A percentile compares a stretch with the other conserved stretches of the same genome.
Evolutionary conservation across 2,113 vertebrate species (phyloP).

Genomic region (Pachycephala philippinensis): DNA sequence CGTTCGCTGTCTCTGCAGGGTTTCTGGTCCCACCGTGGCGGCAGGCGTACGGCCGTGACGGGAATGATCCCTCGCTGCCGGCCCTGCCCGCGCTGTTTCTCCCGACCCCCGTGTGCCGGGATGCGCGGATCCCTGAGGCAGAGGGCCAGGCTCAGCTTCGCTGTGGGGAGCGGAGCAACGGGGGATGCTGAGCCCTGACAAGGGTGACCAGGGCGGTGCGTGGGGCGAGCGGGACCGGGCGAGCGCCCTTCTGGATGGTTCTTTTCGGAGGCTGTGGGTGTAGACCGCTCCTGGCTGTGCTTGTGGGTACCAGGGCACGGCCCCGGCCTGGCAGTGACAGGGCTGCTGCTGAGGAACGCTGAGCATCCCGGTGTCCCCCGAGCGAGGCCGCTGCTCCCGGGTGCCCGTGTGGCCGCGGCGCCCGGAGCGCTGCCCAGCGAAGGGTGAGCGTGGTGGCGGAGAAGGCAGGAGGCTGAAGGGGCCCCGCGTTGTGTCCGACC

Average conservation of each 20-base stretch:
- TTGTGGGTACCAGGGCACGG: neutral
- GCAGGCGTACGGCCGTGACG: neutral
- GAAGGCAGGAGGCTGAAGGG: neutral
- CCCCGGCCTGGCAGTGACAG: neutral
- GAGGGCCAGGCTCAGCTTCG: neutral
- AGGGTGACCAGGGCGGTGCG: rapidly evolving
- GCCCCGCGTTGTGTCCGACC: rapidly evolving
- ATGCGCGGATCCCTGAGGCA: rapidly evolving
- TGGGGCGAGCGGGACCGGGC: rapidly evolving
- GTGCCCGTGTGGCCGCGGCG: rapidly evolving
- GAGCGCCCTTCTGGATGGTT: neutral
- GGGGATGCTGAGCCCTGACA: neutral
- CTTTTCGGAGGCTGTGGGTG: neutral
- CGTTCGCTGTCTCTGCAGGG: neutral
- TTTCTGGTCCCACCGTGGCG: neutral
- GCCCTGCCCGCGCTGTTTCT: no score
- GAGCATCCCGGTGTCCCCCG: neutral
- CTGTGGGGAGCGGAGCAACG: neutral
- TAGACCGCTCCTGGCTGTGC: neutral
- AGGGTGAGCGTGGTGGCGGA: neutral
- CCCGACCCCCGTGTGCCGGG: rapidly evolving
- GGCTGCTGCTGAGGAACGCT: neutral
- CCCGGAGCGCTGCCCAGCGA: neutral
- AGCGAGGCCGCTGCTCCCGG: neutral
- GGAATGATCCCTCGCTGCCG: rapidly evolving